Conservation (phyloP, 1,140 invertebrate genomes). For the Yoshiicerus persimilis region DNA sequence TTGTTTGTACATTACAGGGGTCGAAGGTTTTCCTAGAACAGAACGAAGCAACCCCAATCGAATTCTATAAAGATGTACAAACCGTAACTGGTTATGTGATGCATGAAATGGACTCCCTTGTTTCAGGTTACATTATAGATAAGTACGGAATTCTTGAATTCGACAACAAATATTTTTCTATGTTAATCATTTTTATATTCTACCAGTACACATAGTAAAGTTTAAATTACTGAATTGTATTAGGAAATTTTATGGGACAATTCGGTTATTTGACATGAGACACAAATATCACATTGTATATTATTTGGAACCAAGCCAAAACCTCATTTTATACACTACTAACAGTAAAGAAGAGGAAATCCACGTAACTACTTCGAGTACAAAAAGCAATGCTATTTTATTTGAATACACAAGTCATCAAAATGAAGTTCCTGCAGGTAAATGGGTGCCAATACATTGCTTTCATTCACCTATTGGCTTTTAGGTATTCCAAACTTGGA, state of each 20-base stretch:
- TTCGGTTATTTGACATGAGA: slow-evolving; percentile 28
- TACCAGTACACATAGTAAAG: neutral
- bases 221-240: neutral
- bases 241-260: slow-evolving; percentile 38
- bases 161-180: neutral
- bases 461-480: no score
- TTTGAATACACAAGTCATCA: slow-evolving; percentile 27
- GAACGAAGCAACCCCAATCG: neutral
- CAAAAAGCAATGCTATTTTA: slow-evolving; percentile 25
- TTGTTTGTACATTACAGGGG: neutral
- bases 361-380: neutral
- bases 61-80: neutral
- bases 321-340: slow-evolving; percentile 23
- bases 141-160: neutral
- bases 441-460: no score
- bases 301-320: slow-evolving; percentile 29
- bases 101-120: neutral
- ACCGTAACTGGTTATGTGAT: slow-evolving; percentile 5
- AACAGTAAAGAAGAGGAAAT: neutral
- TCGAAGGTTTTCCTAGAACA: neutral
- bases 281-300: slow-evolving; percentile 23
- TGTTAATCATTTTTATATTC: neutral
- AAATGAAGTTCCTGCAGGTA: neutral
- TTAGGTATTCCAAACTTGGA: no score
- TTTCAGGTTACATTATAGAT: slow-evolving; percentile 17